Base-by-base conservation (phyloP, 1,140 invertebrate genomes). In the Aphis gossypii region DNA sequence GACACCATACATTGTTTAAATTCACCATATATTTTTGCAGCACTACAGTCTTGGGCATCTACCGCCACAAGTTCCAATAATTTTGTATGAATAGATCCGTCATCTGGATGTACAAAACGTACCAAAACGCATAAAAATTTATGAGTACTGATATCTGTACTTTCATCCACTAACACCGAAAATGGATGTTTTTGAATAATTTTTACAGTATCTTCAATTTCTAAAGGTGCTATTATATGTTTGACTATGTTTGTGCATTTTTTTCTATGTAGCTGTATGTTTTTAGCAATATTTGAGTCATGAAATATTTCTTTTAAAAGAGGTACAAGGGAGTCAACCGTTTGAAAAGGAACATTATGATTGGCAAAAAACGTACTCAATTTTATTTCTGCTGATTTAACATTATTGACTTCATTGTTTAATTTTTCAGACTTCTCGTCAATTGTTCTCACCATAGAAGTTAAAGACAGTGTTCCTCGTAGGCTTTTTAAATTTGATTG, bases 271-370 rank as follows among this genome's bases (percentile, higher is more conserved):
- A 76, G 30, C 30, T 76, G 6, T n/a, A 76, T 76, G 7, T n/a
- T n/a, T 76, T 76, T 30, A 30, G 68, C 68, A 76, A 76, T 76
- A n/a, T 76, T 76, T 76, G 30, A 76, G 30, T 76, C 68, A 76
- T 76, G 30, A 76, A 76, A 76, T 30, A 76, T 76, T 30, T 30
- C 68, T 60, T 60, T 23, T 60, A 60, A 60, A n/a, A 60, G 56
- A 60, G 56, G 56, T 60, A 60, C 56, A 60, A 60, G 56, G 56
- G 25, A 60, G 25, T 60, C 56, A 60, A 60, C 56, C 25, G 68
- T n/a, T 76, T 76, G 68, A 76, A 76, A 76, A 76, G 68, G 68
- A 76, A 76, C 68, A 76, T 76, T 76, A n/a, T 76, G 68, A 76
- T 76, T 76, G 25, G 68, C 68, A 76, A 76, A 76, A 76, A 76